Conservation (phyloP, 1,140 invertebrate species). For the Sycobia sp. region DNA sequence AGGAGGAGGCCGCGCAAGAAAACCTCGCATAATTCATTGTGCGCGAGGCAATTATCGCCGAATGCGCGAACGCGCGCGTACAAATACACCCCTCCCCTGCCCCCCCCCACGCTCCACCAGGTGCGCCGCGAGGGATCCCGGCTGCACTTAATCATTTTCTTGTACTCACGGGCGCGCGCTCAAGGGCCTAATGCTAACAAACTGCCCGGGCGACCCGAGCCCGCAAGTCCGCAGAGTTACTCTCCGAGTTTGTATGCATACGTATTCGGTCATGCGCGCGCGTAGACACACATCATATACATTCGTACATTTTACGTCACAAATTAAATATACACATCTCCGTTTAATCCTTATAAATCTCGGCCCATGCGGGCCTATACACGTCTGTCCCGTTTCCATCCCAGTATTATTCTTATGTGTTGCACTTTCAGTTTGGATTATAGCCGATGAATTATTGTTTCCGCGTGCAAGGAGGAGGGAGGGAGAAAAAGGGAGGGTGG, state of each 20-base stretch:
- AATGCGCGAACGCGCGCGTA: background rate
- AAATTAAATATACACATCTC: conserved; percentile 15
- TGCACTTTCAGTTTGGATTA: no score
- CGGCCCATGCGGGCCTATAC: no score
- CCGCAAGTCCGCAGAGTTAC: background rate
- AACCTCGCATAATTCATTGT: no score
- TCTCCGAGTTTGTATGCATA: background rate
- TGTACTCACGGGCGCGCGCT: background rate
- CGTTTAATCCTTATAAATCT: conserved; percentile 9
- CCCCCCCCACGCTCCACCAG: background rate
- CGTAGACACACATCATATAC: no score
- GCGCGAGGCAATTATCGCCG: conserved; percentile 12
- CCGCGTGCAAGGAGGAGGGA: no score
- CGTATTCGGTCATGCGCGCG: no score
- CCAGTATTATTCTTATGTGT: no score
- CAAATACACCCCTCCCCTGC: background rate
- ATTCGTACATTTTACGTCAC: background rate
- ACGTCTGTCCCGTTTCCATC: no score
- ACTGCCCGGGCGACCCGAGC: background rate
- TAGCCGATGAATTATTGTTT: no score
- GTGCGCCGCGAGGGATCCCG: no score
- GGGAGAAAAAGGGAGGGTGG: no score
- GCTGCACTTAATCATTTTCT: conserved; percentile 22
- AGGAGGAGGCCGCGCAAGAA: no score
- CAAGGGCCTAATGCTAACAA: conserved; percentile 14